Conservation (phyloP, 1,140 invertebrate genomes). For the Lordiphosa collinella region DNA sequence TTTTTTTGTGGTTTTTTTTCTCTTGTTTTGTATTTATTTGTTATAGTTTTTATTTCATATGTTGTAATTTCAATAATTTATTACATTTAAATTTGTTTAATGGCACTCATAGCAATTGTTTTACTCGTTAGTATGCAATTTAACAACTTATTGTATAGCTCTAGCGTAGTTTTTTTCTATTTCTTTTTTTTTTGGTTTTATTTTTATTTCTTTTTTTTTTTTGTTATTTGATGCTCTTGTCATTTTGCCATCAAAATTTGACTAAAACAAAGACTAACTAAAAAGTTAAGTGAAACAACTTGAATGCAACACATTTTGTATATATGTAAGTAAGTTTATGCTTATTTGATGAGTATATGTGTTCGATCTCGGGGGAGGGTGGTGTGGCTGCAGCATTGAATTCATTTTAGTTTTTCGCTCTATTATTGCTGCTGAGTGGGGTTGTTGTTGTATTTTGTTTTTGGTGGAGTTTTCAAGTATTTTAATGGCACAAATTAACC, state of each 20-base stretch:
- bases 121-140: conserved; percentile 32
- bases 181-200: conserved; percentile 9
- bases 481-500: conserved; percentile 48
- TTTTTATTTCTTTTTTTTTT: not conserved
- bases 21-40: conserved; percentile 27
- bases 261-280: conserved; percentile 2
- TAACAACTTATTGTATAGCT: conserved; percentile 11
- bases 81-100: conserved; percentile 76
- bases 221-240: not conserved
- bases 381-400: not conserved
- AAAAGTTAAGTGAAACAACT: not conserved
- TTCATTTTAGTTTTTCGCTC: conserved; percentile 16
- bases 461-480: conserved; percentile 36
- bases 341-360: conserved; percentile 32
- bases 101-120: conserved; percentile 72
- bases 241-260: not conserved
- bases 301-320: too few species aligned
- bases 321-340: not conserved
- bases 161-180: conserved; percentile 5
- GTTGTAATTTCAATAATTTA: conserved; percentile 75
- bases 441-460: conserved; percentile 13
- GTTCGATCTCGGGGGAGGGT: conserved; percentile 28
- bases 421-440: too few species aligned
- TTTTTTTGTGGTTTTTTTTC: conserved; percentile 21
- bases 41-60: conserved; percentile 42